Base-by-base conservation (phyloP, 2,888 invertebrate species). In the Melieria omissa region DNA sequence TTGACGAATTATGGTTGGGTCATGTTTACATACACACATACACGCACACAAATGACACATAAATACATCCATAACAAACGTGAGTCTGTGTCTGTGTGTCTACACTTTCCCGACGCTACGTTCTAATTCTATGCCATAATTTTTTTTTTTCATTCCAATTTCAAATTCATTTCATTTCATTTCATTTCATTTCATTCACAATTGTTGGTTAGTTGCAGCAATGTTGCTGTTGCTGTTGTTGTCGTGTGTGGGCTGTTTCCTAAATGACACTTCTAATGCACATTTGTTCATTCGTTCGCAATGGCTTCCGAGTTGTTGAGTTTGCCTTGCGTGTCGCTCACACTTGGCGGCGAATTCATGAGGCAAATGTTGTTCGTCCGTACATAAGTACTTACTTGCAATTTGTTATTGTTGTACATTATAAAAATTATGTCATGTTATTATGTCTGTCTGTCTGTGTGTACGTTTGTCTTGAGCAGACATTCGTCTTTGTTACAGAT, bases 401-500 rank as follows among this genome's bases (percentile, higher is more conserved):
- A 29, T 10, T 29, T n/a, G 10, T n/a, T 10, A n/a, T 10, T 29
- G 14, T 57, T 12, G 9, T 10, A n/a, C 29, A 57, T 16, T 60
- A 62, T 44, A 4, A 65, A 65, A 70, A 69, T 69, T 74, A 66
- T 72, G 65, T 75, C 74, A 74, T 64, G 3, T 29, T 29, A 29
- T 29, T 29, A 29, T 29, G 29, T 29, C 29, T 63, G 55, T 58
- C 41, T 67, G 44, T 65, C 29, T 62, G 45, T 44, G 16, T 47
- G 7, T 16, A 46, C 12, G 54, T 14, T 58, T 65, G 54, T 70
- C 72, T 78, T 76, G 61, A 77, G 77, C 78, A 77, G 75, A 79
- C 68, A 66, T 63, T 74, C 46, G 66, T 52, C 58, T 76, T 68
- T 73, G 82, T 84, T 82, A 82, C 84, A 84, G 77, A 79, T 82